A percentile compares a stretch with the other conserved stretches of the same genome.
Conservation (phyloP, 2,113 vertebrate species). For the Bubo blakistoni region DNA sequence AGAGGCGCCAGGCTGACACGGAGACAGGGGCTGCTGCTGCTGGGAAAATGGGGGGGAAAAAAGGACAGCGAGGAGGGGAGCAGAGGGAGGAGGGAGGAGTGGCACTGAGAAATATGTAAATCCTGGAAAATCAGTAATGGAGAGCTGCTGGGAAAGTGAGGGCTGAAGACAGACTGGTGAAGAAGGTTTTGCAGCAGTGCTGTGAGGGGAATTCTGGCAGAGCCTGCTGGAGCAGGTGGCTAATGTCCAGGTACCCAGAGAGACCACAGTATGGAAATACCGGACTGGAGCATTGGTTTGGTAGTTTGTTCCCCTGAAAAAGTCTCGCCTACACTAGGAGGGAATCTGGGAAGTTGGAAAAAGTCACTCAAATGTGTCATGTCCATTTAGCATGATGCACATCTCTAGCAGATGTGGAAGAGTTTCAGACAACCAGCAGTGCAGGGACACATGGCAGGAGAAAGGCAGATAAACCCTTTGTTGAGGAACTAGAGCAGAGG, state of each 20-base stretch:
- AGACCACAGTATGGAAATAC: neutral
- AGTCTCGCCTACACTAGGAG: neutral
- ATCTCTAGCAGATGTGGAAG: neutral
- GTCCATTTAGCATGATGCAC: neutral
- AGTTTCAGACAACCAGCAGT: neutral
- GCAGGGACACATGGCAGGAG: neutral
- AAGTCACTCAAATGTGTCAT: neutral
- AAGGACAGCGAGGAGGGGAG: neutral
- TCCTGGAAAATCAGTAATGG: neutral
- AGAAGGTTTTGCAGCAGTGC: neutral
- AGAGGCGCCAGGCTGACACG: neutral
- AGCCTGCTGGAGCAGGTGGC: neutral
- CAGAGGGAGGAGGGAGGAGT: neutral
- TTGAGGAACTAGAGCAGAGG: neutral
- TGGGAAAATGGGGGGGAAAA: neutral
- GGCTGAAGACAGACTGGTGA: neutral
- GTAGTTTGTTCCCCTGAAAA: neutral
- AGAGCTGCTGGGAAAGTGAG: neutral
- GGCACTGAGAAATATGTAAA: neutral
- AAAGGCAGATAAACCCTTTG: neutral
- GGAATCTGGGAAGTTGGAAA: neutral
- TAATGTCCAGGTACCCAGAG: neutral
- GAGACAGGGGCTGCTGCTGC: neutral
- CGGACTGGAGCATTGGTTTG: neutral
- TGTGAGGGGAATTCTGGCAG: neutral